A percentile compares a stretch with the other conserved stretches of the same genome.
Evolutionary conservation across 2,797 vertebrate genomes (phyloP).

Genomic region (Phyllotis vaccarum): DNA sequence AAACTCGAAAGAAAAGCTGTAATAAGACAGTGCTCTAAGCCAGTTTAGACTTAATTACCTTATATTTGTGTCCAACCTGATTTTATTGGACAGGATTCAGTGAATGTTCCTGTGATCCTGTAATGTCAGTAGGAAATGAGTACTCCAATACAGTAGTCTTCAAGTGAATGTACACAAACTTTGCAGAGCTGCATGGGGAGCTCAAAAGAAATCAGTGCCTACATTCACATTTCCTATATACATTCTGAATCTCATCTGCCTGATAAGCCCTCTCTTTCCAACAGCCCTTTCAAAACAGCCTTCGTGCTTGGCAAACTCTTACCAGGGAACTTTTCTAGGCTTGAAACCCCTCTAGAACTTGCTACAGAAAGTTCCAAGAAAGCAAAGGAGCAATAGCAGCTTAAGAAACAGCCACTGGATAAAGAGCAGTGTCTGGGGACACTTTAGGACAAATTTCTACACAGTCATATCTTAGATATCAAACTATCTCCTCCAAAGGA

Average conservation of each 20-base stretch:
- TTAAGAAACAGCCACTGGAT: slow-evolving; percentile 21
- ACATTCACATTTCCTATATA: neutral
- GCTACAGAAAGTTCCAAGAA: neutral
- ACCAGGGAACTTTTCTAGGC: neutral
- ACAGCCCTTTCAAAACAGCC: slow-evolving; percentile 38
- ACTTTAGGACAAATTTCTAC: neutral
- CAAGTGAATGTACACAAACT: slow-evolving; percentile 19
- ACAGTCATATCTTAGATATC: slow-evolving; percentile 10
- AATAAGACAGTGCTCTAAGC: slow-evolving; percentile 74
- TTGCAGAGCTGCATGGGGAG: neutral
- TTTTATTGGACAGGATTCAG: slow-evolving; percentile 81
- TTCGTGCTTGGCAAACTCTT: slow-evolving; percentile 27
- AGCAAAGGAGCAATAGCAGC: slow-evolving; percentile 4
- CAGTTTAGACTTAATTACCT: slow-evolving; percentile 77
- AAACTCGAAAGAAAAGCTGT: slow-evolving; percentile 78
- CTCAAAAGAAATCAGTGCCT: slow-evolving; percentile 9
- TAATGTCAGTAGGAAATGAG: slow-evolving; percentile 74
- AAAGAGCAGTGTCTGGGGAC: neutral
- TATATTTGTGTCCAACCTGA: slow-evolving; percentile 74
- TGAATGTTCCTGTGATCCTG: slow-evolving; percentile 69
- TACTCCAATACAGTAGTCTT: slow-evolving; percentile 62
- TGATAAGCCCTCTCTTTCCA: slow-evolving; percentile 47
- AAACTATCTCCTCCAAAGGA: slow-evolving; percentile 43
- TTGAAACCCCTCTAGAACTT: neutral
- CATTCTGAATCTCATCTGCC: neutral